A percentile compares a stretch with the other conserved stretches of the same genome.
These are phyloP conservation scores for Echiichthys vipera DNA, from an alignment of 2,797 vertebrate species.

Conservation along the genomic window DNA sequence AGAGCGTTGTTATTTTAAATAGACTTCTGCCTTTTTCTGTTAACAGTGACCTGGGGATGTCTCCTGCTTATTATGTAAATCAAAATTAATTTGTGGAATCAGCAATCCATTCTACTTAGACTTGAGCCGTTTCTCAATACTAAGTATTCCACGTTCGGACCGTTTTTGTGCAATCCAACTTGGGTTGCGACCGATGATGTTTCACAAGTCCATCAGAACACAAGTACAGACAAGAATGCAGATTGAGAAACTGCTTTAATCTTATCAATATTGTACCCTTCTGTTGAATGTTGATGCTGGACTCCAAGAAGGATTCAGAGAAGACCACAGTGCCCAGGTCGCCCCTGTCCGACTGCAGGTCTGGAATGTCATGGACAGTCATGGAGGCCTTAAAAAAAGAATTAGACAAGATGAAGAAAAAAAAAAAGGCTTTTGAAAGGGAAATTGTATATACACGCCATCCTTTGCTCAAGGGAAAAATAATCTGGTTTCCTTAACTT, in stretches of 20 bases:
- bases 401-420: neutral
- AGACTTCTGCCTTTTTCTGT: slow-evolving; percentile 10
- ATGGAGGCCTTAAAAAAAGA: slow-evolving; percentile 87
- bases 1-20: slow-evolving; percentile 6
- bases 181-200: too few relatives aligned
- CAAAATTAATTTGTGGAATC: slow-evolving; percentile 33
- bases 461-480: neutral
- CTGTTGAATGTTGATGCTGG: slow-evolving; percentile 91
- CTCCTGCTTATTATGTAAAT: slow-evolving; percentile 28
- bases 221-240: too few relatives aligned
- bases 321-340: slow-evolving; percentile 93
- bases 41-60: slow-evolving; percentile 19
- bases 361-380: slow-evolving; percentile 92
- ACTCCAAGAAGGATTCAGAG: slow-evolving; percentile 96
- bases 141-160: too few relatives aligned
- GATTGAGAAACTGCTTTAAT: too few relatives aligned
- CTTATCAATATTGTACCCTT: slow-evolving; percentile 82
- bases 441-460: neutral
- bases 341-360: slow-evolving; percentile 83
- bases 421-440: neutral
- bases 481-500: slow-evolving; percentile 62
- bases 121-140: too few relatives aligned
- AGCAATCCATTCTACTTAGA: slow-evolving; percentile 28
- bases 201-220: too few relatives aligned
- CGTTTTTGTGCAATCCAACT: too few relatives aligned